Percentiles rank a stretch among this genome's conserved stretches.
Conservation (phyloP, 2,797 vertebrate genomes). For the Hapalemur alaotrensis region DNA sequence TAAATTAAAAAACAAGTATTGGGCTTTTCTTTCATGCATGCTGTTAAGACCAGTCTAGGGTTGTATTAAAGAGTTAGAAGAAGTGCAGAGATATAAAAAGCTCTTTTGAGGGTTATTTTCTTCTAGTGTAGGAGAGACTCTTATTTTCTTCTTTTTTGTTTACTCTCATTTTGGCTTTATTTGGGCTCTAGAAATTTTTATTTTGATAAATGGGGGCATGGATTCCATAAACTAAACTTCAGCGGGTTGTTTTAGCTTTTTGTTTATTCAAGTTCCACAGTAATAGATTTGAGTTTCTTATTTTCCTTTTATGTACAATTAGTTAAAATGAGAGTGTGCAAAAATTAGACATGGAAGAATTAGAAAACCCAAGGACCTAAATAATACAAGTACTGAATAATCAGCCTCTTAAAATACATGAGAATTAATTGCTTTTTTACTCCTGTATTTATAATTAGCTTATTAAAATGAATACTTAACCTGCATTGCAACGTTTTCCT, state of each 20-base stretch:
- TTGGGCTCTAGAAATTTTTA: not conserved
- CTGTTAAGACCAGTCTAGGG: not conserved
- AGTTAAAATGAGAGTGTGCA: not conserved
- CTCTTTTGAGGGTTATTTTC: not conserved
- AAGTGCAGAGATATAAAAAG: not conserved
- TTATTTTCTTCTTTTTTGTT: not conserved
- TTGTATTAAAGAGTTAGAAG: not conserved
- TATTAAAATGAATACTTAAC: not conserved
- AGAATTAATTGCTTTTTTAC: constrained; percentile 11
- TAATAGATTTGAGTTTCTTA: constrained; percentile 29
- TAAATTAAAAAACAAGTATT: constrained; percentile 1
- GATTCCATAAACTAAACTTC: constrained; percentile 27
- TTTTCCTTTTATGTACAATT: not conserved
- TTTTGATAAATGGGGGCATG: not conserved
- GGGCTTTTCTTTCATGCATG: not conserved
- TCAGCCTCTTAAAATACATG: not conserved
- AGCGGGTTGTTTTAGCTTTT: constrained; percentile 7
- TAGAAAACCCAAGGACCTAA: constrained; percentile 18
- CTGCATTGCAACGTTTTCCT: constrained; percentile 23
- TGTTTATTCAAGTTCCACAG: not conserved
- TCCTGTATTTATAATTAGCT: constrained; percentile 6
- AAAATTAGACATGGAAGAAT: not conserved
- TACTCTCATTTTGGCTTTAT: not conserved
- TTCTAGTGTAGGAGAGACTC: not conserved
- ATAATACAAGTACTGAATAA: not conserved